Evolutionary conservation across 2,888 invertebrate genomes (phyloP).

Genomic region (Sclerodermus sp.): DNA sequence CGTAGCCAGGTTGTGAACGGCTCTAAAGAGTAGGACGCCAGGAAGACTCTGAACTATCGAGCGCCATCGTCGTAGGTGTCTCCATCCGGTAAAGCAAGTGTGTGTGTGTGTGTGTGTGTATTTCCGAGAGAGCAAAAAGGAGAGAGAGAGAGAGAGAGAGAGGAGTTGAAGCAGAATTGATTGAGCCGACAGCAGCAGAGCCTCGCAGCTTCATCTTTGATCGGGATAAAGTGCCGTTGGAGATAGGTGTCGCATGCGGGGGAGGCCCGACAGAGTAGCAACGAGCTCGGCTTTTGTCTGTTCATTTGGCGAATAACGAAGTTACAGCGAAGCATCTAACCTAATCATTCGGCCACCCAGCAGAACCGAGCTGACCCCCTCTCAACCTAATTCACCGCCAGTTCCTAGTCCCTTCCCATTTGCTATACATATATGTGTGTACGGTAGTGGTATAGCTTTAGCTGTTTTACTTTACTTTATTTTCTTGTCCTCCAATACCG

Average conservation of each 20-base stretch:
- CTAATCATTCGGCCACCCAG: constrained; percentile 47
- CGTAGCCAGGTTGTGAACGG: too few species aligned
- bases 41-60: neutral
- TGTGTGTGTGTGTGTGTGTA: too few species aligned
- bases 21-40: too few species aligned
- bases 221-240: constrained; percentile 27
- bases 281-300: constrained; percentile 36
- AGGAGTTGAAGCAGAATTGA: constrained; percentile 41
- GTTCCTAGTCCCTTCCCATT: too few species aligned
- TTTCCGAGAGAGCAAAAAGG: too few species aligned
- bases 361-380: constrained; percentile 12
- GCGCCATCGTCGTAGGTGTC: neutral
- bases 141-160: neutral
- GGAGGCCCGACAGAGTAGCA: too few species aligned
- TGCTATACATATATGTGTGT: too few species aligned
- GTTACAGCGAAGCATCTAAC: constrained; percentile 48
- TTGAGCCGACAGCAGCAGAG: constrained; percentile 27
- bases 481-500: too few species aligned
- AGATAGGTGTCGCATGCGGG: too few species aligned
- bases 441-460: too few species aligned
- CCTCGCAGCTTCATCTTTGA: constrained; percentile 36
- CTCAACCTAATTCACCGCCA: neutral
- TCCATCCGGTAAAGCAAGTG: constrained; percentile 15
- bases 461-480: too few species aligned
- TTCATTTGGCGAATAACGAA: constrained; percentile 49